Conservation (phyloP, 2,888 invertebrate species). For the Rugalucina vietnamica region DNA sequence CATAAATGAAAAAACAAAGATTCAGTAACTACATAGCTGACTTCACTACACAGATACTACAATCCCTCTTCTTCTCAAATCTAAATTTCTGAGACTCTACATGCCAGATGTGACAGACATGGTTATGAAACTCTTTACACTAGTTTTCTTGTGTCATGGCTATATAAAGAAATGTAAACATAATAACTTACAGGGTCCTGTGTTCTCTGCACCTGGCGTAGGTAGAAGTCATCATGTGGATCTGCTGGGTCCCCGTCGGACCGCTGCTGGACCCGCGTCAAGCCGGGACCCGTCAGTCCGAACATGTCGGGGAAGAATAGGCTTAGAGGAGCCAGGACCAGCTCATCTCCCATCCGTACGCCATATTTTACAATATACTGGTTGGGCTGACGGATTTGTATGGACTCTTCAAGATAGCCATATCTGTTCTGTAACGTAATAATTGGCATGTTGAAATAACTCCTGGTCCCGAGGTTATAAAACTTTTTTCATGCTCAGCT, state of each 20-base stretch:
- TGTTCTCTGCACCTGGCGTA: constrained; percentile 89
- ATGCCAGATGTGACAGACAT: too few species aligned
- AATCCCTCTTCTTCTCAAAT: too few species aligned
- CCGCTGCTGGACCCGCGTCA: constrained; percentile 86
- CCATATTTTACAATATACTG: constrained; percentile 78
- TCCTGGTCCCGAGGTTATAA: too few species aligned
- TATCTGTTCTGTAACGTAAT: constrained; percentile 90
- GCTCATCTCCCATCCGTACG: constrained; percentile 94
- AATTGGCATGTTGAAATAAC: too few species aligned
- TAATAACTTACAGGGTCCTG: constrained; percentile 60
- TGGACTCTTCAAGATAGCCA: constrained; percentile 88
- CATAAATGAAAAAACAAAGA: too few species aligned
- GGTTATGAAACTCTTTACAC: too few species aligned
- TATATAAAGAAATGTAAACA: too few species aligned
- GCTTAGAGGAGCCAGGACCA: constrained; percentile 94
- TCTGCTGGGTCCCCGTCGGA: constrained; percentile 93
- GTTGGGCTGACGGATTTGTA: constrained; percentile 81
- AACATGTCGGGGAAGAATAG: constrained; percentile 94
- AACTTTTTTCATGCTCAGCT: too few species aligned
- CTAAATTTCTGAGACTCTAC: too few species aligned
- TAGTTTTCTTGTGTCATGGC: too few species aligned
- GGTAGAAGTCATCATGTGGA: constrained; percentile 96
- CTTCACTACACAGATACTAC: too few species aligned
- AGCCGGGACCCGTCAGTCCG: constrained; percentile 86
- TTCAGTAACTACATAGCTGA: too few species aligned